phyloP scores from a whole-genome alignment of 2,888 invertebrate genomes.

The Chaitophorus viminalis region DNA sequence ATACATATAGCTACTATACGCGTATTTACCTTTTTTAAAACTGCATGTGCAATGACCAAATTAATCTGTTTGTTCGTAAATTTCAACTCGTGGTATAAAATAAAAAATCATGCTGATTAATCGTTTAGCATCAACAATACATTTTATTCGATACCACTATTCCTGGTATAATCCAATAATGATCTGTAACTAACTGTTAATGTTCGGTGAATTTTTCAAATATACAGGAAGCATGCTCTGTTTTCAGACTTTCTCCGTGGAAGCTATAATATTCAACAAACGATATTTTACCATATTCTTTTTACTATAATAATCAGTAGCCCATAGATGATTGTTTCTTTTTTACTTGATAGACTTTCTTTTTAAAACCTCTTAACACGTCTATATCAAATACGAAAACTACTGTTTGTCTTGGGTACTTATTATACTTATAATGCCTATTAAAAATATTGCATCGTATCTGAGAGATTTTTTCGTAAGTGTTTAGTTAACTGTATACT shows the following conservation, averaged over 20 bases:
- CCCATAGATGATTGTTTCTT: constrained; percentile 46
- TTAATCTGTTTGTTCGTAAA: too few species aligned
- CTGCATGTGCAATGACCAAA: too few species aligned
- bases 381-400: constrained; percentile 39
- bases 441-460: not conserved
- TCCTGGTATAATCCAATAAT: constrained; percentile 48
- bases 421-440: not conserved
- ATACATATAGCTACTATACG: too few species aligned
- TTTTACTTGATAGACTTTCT: constrained; percentile 41
- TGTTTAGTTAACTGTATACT: too few species aligned
- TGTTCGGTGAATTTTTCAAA: constrained; percentile 55
- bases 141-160: constrained; percentile 25
- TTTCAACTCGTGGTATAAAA: too few species aligned
- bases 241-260: constrained; percentile 55
- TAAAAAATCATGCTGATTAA: constrained; percentile 18
- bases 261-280: constrained; percentile 44
- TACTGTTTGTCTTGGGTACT: not conserved
- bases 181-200: constrained; percentile 57
- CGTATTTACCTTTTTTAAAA: too few species aligned
- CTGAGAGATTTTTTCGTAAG: not conserved
- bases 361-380: constrained; percentile 49
- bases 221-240: constrained; percentile 48
- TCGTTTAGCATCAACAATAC: not conserved
- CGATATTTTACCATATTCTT: constrained; percentile 45
- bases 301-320: constrained; percentile 41